Base-by-base conservation (phyloP, 2,113 vertebrate species). In the Isurus oxyrinchus region DNA sequence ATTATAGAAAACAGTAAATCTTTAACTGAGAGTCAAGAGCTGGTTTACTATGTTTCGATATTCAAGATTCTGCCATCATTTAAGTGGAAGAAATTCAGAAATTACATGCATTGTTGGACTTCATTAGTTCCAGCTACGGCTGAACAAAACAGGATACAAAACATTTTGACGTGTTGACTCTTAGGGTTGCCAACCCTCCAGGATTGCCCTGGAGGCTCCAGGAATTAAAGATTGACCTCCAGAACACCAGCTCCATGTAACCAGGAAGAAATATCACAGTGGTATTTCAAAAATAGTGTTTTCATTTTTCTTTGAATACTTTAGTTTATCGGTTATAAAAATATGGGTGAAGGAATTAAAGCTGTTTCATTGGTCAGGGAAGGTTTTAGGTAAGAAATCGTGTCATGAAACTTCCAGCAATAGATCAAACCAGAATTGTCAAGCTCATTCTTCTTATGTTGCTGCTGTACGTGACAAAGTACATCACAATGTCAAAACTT, bases 1-100 rank as follows among this genome's bases (percentile, higher is more conserved):
- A 93, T 61, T n/a, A 19, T 31, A 61, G 31, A 61, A 14, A 93
- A 59, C 31, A 16, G 57, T 5, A 35, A 93, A 93, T 93, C 31
- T n/a, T 59, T 61, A 93, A 93, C 10, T 91, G 88, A 91, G 87
- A 90, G 55, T 91, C 88, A 91, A 55, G 25, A 16, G 55, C n/a
- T 93, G 88, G 57, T 61, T 93, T 93, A 93, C 63, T 19, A 16
- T 2, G 16, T 93, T 61, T 59, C 25, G 13, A 93, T 61, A n/a
- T 35, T 31, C 88, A 93, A 93, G 31, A 59, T 4, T 35, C 88
- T 19, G 57, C 31, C 88, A 61, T 93, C 31, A n/a, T n/a, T 59
- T 5, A 57, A 93, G 57, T 35, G 57, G 57, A 61, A n/a, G 57
- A 19, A 35, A 93, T 35, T 59, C 35, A 14, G 88, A 93, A 57